Percentiles rank a stretch among this genome's conserved stretches.
These are phyloP conservation scores for Cricetomys ansorgei DNA, from an alignment of 2,113 vertebrate genomes.

Conservation along the genomic window DNA sequence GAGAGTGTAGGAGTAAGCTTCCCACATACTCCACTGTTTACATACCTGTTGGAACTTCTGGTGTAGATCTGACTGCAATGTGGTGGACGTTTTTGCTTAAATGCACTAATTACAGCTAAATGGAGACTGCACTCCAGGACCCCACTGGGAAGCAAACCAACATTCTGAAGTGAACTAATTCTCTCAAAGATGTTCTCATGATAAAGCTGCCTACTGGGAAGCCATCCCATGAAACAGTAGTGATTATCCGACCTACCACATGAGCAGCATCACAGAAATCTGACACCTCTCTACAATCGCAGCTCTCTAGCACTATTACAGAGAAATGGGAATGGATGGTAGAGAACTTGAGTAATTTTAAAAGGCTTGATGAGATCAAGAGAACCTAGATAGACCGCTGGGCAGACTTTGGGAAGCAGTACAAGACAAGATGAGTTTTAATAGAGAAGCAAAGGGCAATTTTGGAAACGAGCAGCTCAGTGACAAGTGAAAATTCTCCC, in stretches of 20 bases:
- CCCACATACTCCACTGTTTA: neutral
- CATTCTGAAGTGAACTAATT: neutral
- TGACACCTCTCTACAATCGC: neutral
- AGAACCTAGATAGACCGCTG: neutral
- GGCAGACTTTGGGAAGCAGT: neutral
- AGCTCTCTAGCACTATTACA: neutral
- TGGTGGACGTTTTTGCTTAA: neutral
- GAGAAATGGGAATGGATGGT: neutral
- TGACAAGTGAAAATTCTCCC: neutral
- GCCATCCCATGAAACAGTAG: neutral
- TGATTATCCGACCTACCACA: neutral
- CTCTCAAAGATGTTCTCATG: neutral
- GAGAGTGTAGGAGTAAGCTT: neutral
- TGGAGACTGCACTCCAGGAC: neutral
- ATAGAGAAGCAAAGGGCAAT: neutral
- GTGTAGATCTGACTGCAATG: neutral
- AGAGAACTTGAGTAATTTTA: neutral
- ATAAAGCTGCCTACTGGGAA: neutral
- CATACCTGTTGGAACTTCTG: neutral
- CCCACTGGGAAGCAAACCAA: neutral
- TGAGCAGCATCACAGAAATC: neutral
- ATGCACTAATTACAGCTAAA: neutral
- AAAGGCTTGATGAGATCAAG: neutral
- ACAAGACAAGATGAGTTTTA: neutral
- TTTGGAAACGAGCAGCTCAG: neutral